Evolutionary conservation across 2,888 invertebrate genomes (phyloP), one percentile per base, ranked within the genome.

Genomic region (Hanleya hanleyi): DNA sequence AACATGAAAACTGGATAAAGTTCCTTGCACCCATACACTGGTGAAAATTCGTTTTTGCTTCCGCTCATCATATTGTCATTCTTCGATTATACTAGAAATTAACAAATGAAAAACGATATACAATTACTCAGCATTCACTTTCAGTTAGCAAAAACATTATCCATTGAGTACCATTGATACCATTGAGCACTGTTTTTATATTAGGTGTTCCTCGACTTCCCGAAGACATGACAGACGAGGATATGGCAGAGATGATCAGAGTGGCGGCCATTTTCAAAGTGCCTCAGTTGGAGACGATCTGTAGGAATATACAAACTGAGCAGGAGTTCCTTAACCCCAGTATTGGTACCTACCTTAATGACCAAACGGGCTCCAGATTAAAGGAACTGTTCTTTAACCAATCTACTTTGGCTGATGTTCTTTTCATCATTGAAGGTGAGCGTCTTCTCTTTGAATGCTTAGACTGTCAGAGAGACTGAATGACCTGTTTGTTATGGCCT

Each of bases 271-370:
- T 85, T 7, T 89, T 88, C 70, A 77, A 83, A 67, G 71, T 88
- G 61, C 72, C 82, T 0, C 77, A 84, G 29, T 74, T 89, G n/a
- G 76, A 83, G 68, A 85, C 86, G 4, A 86, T 88, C 32, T 89
- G 89, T 74, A 71, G 67, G 5, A 89, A 89, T 69, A 71, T 83
- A 9, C 68, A 79, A 9, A 84, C 78, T 5, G 88, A 87, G 15
- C 84, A 88, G 49, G 89, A 88, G 7, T 87, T 86, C 51, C 80
- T 89, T 15, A 89, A 89, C 74, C 88, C 89, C 1, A 87, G 87
- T 72, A 89, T 88, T 35, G 88, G 88, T 1, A 87, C 89, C 5
- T 88, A 75, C 75, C 81, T 88, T 5, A 88, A 84, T 72, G 88
- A 88, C 73, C 81, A 85, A 68, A 86, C 84, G 0, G 88, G 85